Percentiles rank a stretch among this genome's conserved stretches.
phyloP scores from a whole-genome alignment of 2,113 vertebrate species.

The Alectura lathami region DNA sequence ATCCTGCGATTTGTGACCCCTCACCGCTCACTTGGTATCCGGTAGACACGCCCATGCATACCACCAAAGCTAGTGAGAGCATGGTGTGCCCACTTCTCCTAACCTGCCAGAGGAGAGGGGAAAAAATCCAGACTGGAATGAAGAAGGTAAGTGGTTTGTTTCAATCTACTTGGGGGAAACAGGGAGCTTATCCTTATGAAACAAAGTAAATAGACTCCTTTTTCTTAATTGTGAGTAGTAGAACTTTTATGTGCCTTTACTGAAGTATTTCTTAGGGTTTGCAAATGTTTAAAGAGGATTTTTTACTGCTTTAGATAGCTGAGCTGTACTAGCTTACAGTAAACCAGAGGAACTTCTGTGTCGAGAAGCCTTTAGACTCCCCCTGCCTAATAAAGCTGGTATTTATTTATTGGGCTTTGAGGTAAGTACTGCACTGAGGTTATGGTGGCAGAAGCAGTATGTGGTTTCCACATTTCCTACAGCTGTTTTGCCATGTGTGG shows the following conservation, averaged over 20 bases:
- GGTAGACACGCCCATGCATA: accelerated
- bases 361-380: not conserved
- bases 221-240: not conserved
- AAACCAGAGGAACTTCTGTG: not conserved
- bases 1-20: not conserved
- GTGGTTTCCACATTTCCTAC: not conserved
- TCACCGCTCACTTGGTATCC: accelerated
- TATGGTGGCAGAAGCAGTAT: not conserved
- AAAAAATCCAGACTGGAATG: not conserved
- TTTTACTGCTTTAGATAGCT: not conserved
- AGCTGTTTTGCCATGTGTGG: not conserved
- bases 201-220: not conserved
- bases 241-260: not conserved
- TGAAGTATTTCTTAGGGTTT: not conserved
- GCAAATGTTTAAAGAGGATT: not conserved
- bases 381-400: not conserved
- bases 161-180: not conserved
- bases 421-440: not conserved
- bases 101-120: not conserved
- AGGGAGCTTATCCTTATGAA: not conserved
- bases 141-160: not conserved
- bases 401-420: not conserved
- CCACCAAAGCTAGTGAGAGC: not conserved
- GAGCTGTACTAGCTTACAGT: not conserved
- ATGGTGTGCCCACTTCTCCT: accelerated